Conservation (phyloP, 1,140 invertebrate species). For the Wasmannia auropunctata region DNA sequence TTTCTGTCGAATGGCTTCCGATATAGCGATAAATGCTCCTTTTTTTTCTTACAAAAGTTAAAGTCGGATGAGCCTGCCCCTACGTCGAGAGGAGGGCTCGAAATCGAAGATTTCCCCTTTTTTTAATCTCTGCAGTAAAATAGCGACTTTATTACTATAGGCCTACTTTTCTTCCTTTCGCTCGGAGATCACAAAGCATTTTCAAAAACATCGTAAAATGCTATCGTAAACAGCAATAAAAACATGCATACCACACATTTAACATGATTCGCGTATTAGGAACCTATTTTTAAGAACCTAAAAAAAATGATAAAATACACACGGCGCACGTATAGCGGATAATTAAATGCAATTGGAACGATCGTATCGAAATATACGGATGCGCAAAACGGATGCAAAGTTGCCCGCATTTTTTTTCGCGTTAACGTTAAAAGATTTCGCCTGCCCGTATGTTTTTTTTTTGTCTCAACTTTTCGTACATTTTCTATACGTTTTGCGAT, state of each 20-base stretch:
- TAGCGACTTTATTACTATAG: constrained; percentile 73
- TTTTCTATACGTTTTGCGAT: constrained; percentile 29
- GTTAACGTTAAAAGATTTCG: constrained; percentile 23
- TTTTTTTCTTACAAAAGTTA: constrained; percentile 65
- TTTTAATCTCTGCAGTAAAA: constrained; percentile 67
- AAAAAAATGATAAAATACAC: constrained; percentile 74
- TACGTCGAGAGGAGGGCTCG: not conserved
- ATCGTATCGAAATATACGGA: constrained; percentile 61
- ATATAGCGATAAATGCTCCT: constrained; percentile 60
- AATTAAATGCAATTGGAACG: constrained; percentile 79
- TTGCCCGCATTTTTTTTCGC: constrained; percentile 45
- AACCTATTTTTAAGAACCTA: constrained; percentile 77
- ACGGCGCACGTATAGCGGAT: constrained; percentile 66
- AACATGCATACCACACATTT: constrained; percentile 72
- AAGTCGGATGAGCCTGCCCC: constrained; percentile 38
- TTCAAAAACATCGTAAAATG: constrained; percentile 80
- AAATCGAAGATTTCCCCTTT: constrained; percentile 36
- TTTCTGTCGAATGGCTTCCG: constrained; percentile 65
- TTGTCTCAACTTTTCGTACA: constrained; percentile 14
- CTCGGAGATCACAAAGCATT: constrained; percentile 81
- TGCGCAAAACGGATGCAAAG: constrained; percentile 51
- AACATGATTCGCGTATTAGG: constrained; percentile 72
- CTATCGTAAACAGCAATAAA: constrained; percentile 69
- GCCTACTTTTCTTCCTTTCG: constrained; percentile 74
- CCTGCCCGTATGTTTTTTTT: constrained; percentile 1